These are phyloP conservation scores for Hydropotes inermis DNA, from an alignment of 2,113 vertebrate species.

Conservation along the genomic window DNA sequence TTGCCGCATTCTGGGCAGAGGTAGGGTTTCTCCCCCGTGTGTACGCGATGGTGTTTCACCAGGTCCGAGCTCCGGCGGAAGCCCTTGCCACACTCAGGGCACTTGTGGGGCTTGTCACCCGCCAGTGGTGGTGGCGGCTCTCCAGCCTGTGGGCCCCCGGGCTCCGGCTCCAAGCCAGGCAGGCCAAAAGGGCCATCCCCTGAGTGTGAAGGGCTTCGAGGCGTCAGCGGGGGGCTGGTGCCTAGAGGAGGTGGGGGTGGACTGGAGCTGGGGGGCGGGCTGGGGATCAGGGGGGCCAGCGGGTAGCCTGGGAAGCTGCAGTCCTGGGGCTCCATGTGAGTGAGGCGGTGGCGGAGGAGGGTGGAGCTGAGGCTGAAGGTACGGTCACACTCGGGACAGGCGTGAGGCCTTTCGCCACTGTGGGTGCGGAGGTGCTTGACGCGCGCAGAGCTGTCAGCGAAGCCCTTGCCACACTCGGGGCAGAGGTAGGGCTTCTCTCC, in stretches of 20 bases:
- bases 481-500: slow-evolving; percentile 76
- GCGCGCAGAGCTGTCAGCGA: slow-evolving; percentile 87
- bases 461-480: slow-evolving; percentile 80
- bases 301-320: slow-evolving; percentile 57
- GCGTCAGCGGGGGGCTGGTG: slow-evolving; percentile 55
- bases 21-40: slow-evolving; percentile 78
- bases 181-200: slow-evolving; percentile 70
- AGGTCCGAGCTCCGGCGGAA: slow-evolving; percentile 76
- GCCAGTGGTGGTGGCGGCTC: slow-evolving; percentile 63
- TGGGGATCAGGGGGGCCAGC: slow-evolving; percentile 22
- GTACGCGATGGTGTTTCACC: slow-evolving; percentile 80
- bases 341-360: slow-evolving; percentile 69
- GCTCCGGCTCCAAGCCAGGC: slow-evolving; percentile 64
- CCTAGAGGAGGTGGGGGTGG: slow-evolving; percentile 59
- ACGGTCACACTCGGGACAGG: slow-evolving; percentile 83
- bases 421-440: slow-evolving; percentile 87
- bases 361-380: slow-evolving; percentile 81
- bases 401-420: slow-evolving; percentile 83
- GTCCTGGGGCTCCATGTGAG: slow-evolving; percentile 66
- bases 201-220: slow-evolving; percentile 59
- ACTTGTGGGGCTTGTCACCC: slow-evolving; percentile 64
- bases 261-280: slow-evolving; percentile 44
- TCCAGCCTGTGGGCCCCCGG: slow-evolving; percentile 64
- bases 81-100: slow-evolving; percentile 75
- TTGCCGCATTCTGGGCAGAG: slow-evolving; percentile 81